A percentile compares a stretch with the other conserved stretches of the same genome.
phyloP scores from a whole-genome alignment of 2,888 invertebrate species.

The Orgyia antiqua region DNA sequence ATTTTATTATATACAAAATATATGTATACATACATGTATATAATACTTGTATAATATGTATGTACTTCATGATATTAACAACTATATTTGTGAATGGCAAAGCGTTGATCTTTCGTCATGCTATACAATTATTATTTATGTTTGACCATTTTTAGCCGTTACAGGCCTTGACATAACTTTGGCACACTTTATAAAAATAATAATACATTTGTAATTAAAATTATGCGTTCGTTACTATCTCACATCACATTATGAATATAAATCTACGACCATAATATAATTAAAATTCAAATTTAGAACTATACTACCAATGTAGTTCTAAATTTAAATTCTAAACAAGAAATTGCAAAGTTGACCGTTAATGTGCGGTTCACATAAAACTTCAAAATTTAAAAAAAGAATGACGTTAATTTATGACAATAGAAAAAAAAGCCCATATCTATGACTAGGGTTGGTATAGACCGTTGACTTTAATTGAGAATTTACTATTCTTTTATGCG shows the following conservation, averaged over 20 bases:
- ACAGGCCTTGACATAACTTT: no score
- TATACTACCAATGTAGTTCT: background rate
- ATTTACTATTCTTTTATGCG: conserved; percentile 23
- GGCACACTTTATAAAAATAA: no score
- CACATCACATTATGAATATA: background rate
- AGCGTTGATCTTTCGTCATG: no score
- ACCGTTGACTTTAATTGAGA: conserved; percentile 28
- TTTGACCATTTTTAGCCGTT: no score
- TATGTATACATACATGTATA: no score
- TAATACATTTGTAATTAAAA: no score
- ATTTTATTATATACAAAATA: no score
- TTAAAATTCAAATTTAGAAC: background rate
- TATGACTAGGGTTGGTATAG: conserved; percentile 13
- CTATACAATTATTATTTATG: no score
- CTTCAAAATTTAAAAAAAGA: conserved; percentile 10
- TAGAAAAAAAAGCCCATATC: conserved; percentile 16
- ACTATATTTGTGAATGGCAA: no score
- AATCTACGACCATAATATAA: conserved; percentile 2
- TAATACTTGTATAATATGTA: no score
- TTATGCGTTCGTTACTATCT: background rate
- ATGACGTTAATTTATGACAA: conserved; percentile 29
- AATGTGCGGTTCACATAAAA: conserved; percentile 31
- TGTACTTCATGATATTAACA: no score
- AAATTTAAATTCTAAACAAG: conserved; percentile 8
- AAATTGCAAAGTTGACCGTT: conserved; percentile 20